Conservation (phyloP, 2,113 vertebrate genomes). For the Prunella fulvescens region DNA sequence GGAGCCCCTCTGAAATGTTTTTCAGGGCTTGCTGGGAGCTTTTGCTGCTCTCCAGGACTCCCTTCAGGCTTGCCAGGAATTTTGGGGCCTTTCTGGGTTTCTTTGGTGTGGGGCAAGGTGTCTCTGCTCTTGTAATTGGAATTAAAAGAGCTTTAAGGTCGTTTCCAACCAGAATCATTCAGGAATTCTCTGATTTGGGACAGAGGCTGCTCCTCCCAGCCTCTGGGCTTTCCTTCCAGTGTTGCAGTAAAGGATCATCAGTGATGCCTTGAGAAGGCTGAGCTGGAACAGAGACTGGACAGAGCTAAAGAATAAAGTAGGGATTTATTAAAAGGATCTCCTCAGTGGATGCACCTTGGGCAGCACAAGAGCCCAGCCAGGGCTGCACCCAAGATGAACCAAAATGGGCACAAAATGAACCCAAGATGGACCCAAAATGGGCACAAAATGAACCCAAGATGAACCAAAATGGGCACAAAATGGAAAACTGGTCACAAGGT, state of each 20-base stretch:
- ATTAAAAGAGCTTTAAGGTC: neutral
- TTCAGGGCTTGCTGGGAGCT: neutral
- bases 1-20: neutral
- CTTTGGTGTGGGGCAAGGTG: neutral
- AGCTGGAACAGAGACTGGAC: neutral
- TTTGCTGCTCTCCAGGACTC: neutral
- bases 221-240: neutral
- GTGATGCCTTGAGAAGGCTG: neutral
- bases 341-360: neutral
- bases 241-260: fast-evolving
- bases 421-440: too few species aligned
- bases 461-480: too few species aligned
- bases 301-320: neutral
- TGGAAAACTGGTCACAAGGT: fast-evolving
- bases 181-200: neutral
- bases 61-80: fast-evolving
- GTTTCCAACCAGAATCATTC: neutral
- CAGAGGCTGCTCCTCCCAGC: neutral
- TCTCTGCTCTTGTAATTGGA: neutral
- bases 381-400: neutral
- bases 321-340: neutral
- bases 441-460: too few species aligned
- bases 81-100: neutral
- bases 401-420: neutral
- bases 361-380: neutral